A percentile compares a stretch with the other conserved stretches of the same genome.
phyloP scores from a whole-genome alignment of 2,888 invertebrate species.

The Sarcophaga rosellei region DNA sequence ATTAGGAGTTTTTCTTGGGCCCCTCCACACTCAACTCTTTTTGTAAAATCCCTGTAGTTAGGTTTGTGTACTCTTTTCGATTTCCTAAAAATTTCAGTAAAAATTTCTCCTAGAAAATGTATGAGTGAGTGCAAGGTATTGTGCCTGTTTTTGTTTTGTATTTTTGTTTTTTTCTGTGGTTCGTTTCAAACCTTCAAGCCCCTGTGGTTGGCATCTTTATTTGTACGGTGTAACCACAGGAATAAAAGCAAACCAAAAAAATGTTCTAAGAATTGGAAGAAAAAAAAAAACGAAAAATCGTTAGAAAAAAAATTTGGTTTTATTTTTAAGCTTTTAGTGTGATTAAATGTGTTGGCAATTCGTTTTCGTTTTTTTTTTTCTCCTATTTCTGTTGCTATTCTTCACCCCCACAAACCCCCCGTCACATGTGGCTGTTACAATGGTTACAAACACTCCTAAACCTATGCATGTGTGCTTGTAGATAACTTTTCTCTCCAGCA shows the following conservation, averaged over 20 bases:
- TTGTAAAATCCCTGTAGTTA: too few relatives aligned
- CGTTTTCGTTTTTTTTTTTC: constrained; percentile 4
- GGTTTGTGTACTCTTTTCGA: too few relatives aligned
- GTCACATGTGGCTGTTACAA: background rate
- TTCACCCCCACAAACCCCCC: too few relatives aligned
- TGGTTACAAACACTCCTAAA: background rate
- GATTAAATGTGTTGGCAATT: constrained; percentile 47
- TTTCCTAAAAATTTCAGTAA: too few relatives aligned
- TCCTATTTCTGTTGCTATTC: background rate
- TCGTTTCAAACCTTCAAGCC: background rate
- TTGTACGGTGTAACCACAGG: constrained; percentile 6
- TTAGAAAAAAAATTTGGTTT: constrained; percentile 11
- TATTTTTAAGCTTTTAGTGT: constrained; percentile 60
- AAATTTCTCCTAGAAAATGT: too few relatives aligned
- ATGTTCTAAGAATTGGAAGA: background rate
- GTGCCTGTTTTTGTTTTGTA: background rate
- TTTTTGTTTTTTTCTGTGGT: background rate
- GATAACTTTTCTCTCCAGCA: background rate
- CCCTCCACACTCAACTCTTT: too few relatives aligned
- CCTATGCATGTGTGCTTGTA: background rate
- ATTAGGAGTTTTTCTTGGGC: too few relatives aligned
- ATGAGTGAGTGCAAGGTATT: too few relatives aligned
- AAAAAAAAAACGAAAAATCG: background rate
- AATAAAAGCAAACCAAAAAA: background rate
- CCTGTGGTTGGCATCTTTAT: background rate